Evolutionary conservation across 2,888 invertebrate genomes (phyloP).

Genomic region (Lacanobia oleracea): DNA sequence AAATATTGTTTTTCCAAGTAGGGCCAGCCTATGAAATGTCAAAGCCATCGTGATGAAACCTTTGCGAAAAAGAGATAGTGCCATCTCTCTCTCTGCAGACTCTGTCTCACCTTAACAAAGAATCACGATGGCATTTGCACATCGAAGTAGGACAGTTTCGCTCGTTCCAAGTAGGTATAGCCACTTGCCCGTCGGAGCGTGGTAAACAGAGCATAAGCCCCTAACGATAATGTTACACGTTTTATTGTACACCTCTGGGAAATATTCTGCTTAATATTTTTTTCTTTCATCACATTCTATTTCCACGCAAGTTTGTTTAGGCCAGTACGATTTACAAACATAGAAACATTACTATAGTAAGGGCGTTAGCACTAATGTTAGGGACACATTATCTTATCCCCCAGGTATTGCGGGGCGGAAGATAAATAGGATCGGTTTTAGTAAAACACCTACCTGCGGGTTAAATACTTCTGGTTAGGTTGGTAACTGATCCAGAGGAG

Average conservation of each 20-base stretch:
- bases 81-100: background rate
- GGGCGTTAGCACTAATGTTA: background rate
- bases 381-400: background rate
- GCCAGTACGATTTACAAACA: background rate
- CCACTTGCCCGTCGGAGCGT: background rate
- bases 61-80: no score
- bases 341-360: background rate
- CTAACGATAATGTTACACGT: slow-evolving; percentile 59
- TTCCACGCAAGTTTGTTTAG: slow-evolving; percentile 43
- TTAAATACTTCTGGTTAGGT: background rate
- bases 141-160: background rate
- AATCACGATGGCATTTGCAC: no score
- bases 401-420: background rate
- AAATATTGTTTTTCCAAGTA: no score
- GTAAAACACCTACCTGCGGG: background rate
- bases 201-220: slow-evolving; percentile 32
- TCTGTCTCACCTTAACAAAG: background rate
- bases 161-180: background rate
- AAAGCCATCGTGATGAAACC: no score
- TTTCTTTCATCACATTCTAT: slow-evolving; percentile 60
- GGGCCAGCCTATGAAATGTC: no score
- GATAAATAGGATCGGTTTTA: background rate
- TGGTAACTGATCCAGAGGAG: background rate
- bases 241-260: slow-evolving; percentile 67
- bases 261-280: slow-evolving; percentile 67